A percentile compares a stretch with the other conserved stretches of the same genome.
These are phyloP conservation scores for Hippocampus mohnikei DNA, from an alignment of 2,113 vertebrate genomes.

Conservation along the genomic window DNA sequence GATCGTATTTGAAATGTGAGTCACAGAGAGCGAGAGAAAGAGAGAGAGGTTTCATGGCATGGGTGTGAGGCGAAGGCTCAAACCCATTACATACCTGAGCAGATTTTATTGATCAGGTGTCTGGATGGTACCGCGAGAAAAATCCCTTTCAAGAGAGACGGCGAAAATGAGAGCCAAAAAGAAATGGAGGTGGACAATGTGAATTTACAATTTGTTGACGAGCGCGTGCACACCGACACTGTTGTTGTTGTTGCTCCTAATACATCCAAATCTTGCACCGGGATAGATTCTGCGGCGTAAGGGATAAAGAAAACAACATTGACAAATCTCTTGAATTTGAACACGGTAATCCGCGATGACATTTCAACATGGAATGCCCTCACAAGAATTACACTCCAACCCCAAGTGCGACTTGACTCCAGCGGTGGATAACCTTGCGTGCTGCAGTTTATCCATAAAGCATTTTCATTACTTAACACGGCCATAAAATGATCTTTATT, in stretches of 20 bases:
- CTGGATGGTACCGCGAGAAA: not conserved
- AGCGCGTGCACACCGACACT: not conserved
- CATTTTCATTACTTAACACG: conserved; percentile 45
- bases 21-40: not conserved
- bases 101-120: conserved; percentile 7
- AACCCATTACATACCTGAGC: conserved; percentile 8
- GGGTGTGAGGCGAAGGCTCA: not conserved
- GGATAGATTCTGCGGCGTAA: not conserved
- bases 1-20: not conserved
- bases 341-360: not conserved
- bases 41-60: not conserved
- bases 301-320: not conserved
- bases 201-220: conserved; percentile 9
- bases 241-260: not conserved
- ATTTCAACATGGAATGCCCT: not conserved
- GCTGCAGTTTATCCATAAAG: conserved; percentile 40
- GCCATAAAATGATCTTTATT: conserved; percentile 59
- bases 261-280: not conserved
- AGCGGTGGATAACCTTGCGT: conserved; percentile 54
- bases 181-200: not conserved
- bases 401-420: conserved; percentile 37
- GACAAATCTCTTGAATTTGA: not conserved
- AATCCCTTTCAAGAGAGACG: conserved; percentile 7
- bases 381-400: not conserved
- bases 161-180: not conserved